Conservation (phyloP, 2,797 vertebrate species). For the Borostomias antarcticus region DNA sequence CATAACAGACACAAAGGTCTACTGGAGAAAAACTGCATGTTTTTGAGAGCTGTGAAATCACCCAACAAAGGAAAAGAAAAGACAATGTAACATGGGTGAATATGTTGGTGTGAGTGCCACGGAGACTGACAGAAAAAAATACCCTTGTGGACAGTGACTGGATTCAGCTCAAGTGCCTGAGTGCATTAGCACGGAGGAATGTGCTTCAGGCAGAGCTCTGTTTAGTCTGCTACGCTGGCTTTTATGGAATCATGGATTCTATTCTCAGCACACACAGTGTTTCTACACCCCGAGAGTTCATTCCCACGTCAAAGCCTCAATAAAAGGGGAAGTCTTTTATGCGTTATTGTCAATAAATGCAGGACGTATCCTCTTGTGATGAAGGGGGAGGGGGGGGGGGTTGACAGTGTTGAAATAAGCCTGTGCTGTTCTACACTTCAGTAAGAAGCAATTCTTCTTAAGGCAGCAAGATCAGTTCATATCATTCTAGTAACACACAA, state of each 20-base stretch:
- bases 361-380: not conserved
- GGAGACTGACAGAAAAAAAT: conserved; percentile 1
- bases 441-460: no score
- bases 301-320: conserved; percentile 27
- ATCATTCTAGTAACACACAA: no score
- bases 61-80: not conserved
- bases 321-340: conserved; percentile 1
- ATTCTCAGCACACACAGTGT: conserved; percentile 54
- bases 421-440: not conserved
- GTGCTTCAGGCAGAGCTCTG: conserved; percentile 55
- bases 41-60: not conserved
- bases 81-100: conserved; percentile 16
- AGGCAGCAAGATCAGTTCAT: no score
- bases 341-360: not conserved
- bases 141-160: conserved; percentile 16
- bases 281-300: conserved; percentile 46
- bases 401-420: not conserved
- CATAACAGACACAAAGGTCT: conserved; percentile 44
- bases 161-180: conserved; percentile 13
- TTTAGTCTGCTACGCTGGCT: conserved; percentile 57
- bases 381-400: not conserved
- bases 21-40: conserved; percentile 45
- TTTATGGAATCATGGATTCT: conserved; percentile 43
- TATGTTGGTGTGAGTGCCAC: conserved; percentile 12
- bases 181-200: conserved; percentile 14